Evolutionary conservation across 2,888 invertebrate species (phyloP).

Genomic region (Eurois occulta): DNA sequence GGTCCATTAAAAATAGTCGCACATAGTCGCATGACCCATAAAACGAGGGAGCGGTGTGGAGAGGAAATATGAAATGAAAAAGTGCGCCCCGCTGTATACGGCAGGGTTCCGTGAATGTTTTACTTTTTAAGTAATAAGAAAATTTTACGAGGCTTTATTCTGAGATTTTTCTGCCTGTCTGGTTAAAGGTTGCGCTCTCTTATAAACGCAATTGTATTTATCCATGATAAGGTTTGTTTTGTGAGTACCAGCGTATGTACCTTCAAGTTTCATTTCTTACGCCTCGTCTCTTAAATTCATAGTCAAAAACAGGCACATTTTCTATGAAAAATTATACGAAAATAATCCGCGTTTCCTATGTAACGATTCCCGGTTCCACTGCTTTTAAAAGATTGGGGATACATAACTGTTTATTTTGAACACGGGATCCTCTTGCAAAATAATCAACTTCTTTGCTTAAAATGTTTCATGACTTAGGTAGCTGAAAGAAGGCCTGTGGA

Average conservation of each 20-base stretch:
- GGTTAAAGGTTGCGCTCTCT: conserved; percentile 16
- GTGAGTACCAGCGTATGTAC: neutral
- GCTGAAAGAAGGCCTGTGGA: neutral
- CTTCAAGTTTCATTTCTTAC: neutral
- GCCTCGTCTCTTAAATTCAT: too few species aligned
- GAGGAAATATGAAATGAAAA: conserved; percentile 87
- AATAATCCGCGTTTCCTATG: neutral
- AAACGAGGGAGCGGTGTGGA: conserved; percentile 88
- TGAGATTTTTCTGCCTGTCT: conserved; percentile 24
- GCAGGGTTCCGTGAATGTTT: conserved; percentile 68
- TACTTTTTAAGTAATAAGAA: conserved; percentile 56
- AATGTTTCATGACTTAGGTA: neutral
- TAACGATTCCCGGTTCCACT: neutral
- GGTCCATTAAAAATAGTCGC: conserved; percentile 90
- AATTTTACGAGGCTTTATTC: conserved; percentile 39
- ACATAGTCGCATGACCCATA: conserved; percentile 90
- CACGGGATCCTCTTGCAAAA: neutral
- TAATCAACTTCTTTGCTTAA: neutral
- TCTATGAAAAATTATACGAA: neutral
- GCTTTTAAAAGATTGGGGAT: neutral
- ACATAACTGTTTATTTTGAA: neutral
- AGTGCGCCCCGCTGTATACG: conserved; percentile 69
- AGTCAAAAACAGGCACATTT: neutral
- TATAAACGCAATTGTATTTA: conserved; percentile 7
- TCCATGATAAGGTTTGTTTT: neutral